Base-by-base conservation (phyloP, 2,888 invertebrate genomes). In the Fragum sueziense region DNA sequence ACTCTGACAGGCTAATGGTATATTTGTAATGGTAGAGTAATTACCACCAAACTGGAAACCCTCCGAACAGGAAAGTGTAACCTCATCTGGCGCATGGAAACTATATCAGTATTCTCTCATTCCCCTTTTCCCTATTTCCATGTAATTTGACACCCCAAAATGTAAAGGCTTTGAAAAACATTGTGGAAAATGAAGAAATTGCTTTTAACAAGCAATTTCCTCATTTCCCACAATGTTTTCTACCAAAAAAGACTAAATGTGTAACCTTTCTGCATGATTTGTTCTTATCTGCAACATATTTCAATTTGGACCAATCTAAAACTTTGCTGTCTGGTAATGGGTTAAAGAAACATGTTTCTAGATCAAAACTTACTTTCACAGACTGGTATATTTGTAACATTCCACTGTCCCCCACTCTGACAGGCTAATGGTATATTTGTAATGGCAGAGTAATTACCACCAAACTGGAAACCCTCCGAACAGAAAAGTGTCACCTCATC, bases 301-400 rank as follows among this genome's bases (percentile, higher is more conserved):
- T n/a, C n/a, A n/a, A n/a, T n/a, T n/a, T n/a, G n/a, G n/a, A n/a
- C n/a, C n/a, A n/a, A n/a, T n/a, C n/a, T n/a, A n/a, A n/a, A n/a
- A n/a, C n/a, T n/a, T n/a, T n/a, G n/a, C n/a, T n/a, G n/a, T n/a
- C n/a, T n/a, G n/a, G n/a, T n/a, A n/a, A n/a, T n/a, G n/a, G n/a
- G n/a, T n/a, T n/a, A n/a, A n/a, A n/a, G n/a, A n/a, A n/a, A n/a
- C n/a, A n/a, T n/a, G n/a, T n/a, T n/a, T n/a, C n/a, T n/a, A n/a
- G n/a, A n/a, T n/a, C n/a, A n/a, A n/a, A n/a, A 78, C 86, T 85
- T 86, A 89, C 89, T 82, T 75, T 85, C 74, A 71, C 89, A 89
- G 11, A 76, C 74, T 25, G 87, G 88, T 14, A 82, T 61, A 7
- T 72, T 74, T 0, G 82, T 71, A 9, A 76, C 41, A 67, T 85